Evolutionary conservation across 2,113 vertebrate species (phyloP).

Genomic region (Cairina moschata): DNA sequence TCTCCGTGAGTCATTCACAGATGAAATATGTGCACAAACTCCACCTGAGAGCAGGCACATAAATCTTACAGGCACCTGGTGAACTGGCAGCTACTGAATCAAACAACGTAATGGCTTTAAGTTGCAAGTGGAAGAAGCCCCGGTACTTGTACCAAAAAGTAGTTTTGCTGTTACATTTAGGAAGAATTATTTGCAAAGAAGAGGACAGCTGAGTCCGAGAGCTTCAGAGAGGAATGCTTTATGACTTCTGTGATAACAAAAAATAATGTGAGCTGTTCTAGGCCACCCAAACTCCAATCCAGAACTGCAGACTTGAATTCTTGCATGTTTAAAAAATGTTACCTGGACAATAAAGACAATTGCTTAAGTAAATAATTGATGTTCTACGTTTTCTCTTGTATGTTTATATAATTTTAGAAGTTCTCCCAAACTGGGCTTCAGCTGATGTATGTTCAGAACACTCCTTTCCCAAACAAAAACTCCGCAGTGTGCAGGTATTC

Average conservation of each 20-base stretch:
- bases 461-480: not conserved
- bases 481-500: fast-evolving
- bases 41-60: not conserved
- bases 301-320: not conserved
- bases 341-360: not conserved
- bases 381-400: not conserved
- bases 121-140: not conserved
- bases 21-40: not conserved
- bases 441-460: not conserved
- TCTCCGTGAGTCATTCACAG: not conserved
- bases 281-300: not conserved
- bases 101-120: not conserved
- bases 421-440: not conserved
- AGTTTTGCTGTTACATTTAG: not conserved
- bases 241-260: not conserved
- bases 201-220: not conserved
- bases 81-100: not conserved
- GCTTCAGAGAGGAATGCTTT: not conserved
- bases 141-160: not conserved
- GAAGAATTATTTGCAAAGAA: not conserved
- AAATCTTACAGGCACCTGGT: not conserved
- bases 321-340: not conserved
- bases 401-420: not conserved
- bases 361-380: not conserved
- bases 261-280: not conserved